Conservation (phyloP, 2,113 vertebrate genomes). For the Pterocles orientalis region DNA sequence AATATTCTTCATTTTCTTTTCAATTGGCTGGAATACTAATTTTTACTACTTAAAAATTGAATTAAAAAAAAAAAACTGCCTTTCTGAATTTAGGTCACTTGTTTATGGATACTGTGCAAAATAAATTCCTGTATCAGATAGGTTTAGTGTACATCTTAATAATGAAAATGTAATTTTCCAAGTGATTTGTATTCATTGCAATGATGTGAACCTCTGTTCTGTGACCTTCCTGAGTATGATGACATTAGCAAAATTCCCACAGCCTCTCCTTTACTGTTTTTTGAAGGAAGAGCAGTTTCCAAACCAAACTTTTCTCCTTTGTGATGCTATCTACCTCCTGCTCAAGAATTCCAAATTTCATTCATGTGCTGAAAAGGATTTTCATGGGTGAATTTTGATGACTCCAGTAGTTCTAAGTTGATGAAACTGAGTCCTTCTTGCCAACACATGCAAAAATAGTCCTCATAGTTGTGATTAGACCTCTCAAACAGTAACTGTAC, state of each 20-base stretch:
- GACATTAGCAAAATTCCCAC: neutral
- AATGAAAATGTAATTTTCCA: neutral
- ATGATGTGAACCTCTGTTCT: neutral
- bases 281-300: neutral
- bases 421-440: neutral
- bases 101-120: neutral
- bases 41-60: neutral
- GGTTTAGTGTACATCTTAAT: neutral
- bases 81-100: neutral
- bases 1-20: neutral
- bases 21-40: neutral
- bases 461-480: neutral
- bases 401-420: neutral
- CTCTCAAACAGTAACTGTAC: neutral
- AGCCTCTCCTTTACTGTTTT: neutral
- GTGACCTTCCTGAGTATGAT: neutral
- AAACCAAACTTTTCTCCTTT: neutral
- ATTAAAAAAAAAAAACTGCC: no score
- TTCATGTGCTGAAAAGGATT: neutral
- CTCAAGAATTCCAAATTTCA: neutral
- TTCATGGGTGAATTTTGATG: neutral
- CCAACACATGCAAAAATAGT: neutral
- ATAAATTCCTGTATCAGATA: neutral
- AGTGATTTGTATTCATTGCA: neutral
- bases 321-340: neutral